Evolutionary conservation across 2,797 vertebrate species (phyloP), one percentile per base, ranked within the genome.

Genomic region (Sciurus carolinensis): DNA sequence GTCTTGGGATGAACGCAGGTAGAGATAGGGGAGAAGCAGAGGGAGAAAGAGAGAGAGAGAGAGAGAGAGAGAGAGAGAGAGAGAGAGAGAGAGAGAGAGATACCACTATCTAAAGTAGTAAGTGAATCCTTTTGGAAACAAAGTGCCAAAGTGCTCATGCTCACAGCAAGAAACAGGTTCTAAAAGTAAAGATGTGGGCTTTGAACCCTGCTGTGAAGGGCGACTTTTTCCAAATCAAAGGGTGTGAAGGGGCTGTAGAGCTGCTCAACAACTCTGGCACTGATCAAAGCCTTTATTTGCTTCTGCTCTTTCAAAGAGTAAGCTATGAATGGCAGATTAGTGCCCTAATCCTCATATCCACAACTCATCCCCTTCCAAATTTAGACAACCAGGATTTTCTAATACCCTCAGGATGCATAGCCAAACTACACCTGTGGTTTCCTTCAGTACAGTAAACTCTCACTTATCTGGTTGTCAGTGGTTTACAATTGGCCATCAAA

Each of bases 201-300:
- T 97, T 96, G 93, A 96, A 85, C n/a, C 91, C 95, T n/a, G 15
- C 89, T 79, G 93, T 79, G 95, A 93, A 97, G 96, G 95, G 96
- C 3, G 0, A 96, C 54, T 96, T 62, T 97, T 73, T 92, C 66
- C 84, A 93, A 97, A 97, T 96, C 91, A 97, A 97, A 98, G 96
- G 76, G 67, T 82, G 47, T 0, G 0, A 73, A 84, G 79, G 91
- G 96, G 89, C 84, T 96, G 22, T 39, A 85, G 80, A 76, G 84
- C 72, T 82, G 62, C 82, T 96, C 87, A 87, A 86, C 77, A 72
- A 71, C 77, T 71, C 91, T 79, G 72, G 67, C 67, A 77, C 42
- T 79, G 96, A 97, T 97, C 96, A 97, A 96, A 97, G 95, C 72
- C 59, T 97, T 95, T 95, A 95, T 97, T 97, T 96, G 96, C 93